Conservation (phyloP, 2,113 vertebrate genomes). For the Cottus gobio region DNA sequence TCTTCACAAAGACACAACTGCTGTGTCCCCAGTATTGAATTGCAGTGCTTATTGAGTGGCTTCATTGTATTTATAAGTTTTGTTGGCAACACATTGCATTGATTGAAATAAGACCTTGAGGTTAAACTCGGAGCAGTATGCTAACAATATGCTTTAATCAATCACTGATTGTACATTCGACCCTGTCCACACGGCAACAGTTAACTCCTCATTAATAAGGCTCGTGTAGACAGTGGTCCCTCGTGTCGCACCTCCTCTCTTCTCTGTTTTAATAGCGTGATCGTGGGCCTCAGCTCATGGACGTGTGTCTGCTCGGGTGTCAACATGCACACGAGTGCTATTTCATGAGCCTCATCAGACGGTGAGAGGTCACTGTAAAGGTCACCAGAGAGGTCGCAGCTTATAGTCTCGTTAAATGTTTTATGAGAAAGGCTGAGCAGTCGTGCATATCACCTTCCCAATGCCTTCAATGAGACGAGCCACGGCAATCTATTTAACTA, state of each 20-base stretch:
- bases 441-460: conserved; percentile 47
- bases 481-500: conserved; percentile 35
- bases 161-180: conserved; percentile 41
- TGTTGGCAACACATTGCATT: conserved; percentile 5
- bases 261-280: neutral
- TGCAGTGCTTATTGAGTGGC: neutral
- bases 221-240: conserved; percentile 6
- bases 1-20: neutral
- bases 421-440: conserved; percentile 63
- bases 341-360: conserved; percentile 64
- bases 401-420: conserved; percentile 71
- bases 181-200: conserved; percentile 30
- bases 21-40: conserved; percentile 3
- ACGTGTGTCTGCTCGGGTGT: conserved; percentile 17
- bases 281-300: neutral
- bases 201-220: conserved; percentile 33
- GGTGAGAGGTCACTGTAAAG: conserved; percentile 60
- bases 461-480: conserved; percentile 41
- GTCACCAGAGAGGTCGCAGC: conserved; percentile 52
- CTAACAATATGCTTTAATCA: conserved; percentile 44
- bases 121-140: conserved; percentile 20
- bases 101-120: conserved; percentile 20
- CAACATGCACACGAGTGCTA: neutral
- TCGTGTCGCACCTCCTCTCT: neutral
- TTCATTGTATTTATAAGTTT: conserved; percentile 25